Evolutionary conservation across 2,113 vertebrate genomes (phyloP).

Genomic region (Notiomystis cincta): DNA sequence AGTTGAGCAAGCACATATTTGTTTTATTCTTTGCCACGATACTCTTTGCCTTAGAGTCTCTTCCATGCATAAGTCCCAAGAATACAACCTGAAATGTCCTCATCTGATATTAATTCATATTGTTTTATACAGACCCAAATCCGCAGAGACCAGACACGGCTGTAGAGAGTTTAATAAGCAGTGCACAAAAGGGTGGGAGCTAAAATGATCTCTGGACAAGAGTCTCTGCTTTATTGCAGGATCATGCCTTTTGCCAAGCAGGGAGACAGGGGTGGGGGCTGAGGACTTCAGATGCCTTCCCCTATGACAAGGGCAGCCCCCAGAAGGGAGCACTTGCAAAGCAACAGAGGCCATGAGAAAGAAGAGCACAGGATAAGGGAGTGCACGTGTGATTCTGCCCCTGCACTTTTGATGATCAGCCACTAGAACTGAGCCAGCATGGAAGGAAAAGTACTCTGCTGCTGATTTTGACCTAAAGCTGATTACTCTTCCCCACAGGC

Average conservation of each 20-base stretch:
- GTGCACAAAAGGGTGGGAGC: not conserved
- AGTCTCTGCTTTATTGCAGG: not conserved
- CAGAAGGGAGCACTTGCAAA: not conserved
- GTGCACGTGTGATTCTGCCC: rapidly evolving
- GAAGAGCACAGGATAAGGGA: not conserved
- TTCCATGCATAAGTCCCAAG: not conserved
- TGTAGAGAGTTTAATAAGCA: not conserved
- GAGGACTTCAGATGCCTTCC: not conserved
- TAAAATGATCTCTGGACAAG: not conserved
- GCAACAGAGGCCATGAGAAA: not conserved
- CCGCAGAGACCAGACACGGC: not conserved
- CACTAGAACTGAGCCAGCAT: not conserved
- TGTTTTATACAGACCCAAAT: not conserved
- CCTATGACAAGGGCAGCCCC: not conserved
- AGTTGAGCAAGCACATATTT: not conserved
- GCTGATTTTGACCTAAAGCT: not conserved
- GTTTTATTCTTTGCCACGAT: not conserved
- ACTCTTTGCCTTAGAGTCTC: not conserved
- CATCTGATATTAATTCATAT: not conserved
- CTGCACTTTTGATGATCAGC: not conserved
- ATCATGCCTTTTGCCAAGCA: not conserved
- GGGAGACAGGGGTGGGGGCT: rapidly evolving
- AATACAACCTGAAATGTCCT: not conserved
- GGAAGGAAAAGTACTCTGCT: not conserved
- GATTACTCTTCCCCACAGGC: not conserved